A percentile compares a stretch with the other conserved stretches of the same genome.
These are phyloP conservation scores for Marisa cornuarietis DNA, from an alignment of 1,140 invertebrate genomes.

Conservation along the genomic window DNA sequence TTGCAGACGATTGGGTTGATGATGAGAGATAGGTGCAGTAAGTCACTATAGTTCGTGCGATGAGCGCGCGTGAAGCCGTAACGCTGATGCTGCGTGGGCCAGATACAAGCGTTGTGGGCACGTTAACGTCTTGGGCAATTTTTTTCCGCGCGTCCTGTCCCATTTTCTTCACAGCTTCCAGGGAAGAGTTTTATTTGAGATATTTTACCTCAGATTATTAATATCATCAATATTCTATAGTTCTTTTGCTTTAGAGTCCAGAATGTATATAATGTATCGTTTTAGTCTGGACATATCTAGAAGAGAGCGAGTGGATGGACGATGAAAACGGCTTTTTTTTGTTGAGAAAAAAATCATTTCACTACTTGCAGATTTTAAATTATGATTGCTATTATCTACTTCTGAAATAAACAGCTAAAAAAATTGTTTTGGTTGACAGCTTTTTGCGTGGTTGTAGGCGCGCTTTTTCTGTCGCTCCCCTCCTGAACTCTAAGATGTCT, in stretches of 20 bases:
- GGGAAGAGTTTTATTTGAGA: slow-evolving; percentile 4
- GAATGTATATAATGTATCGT: slow-evolving; percentile 11
- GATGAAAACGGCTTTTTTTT: slow-evolving; percentile 3
- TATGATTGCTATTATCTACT: slow-evolving; percentile 21
- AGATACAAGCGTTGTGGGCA: slow-evolving; percentile 9
- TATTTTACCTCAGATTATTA: slow-evolving; percentile 21
- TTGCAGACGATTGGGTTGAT: too few relatives aligned
- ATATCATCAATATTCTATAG: slow-evolving; percentile 9
- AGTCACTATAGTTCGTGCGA: too few relatives aligned
- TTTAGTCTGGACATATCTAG: slow-evolving; percentile 7
- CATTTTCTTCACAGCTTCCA: slow-evolving; percentile 6
- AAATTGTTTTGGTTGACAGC: background rate
- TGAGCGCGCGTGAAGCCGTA: slow-evolving; percentile 7
- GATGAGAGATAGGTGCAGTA: too few relatives aligned
- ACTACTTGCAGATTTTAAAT: slow-evolving; percentile 21
- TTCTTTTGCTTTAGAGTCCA: slow-evolving; percentile 7
- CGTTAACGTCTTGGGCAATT: slow-evolving; percentile 1
- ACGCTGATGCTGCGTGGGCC: background rate
- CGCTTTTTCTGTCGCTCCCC: too few relatives aligned
- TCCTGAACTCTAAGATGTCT: too few relatives aligned
- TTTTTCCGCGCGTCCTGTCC: background rate
- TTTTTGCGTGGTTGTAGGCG: too few relatives aligned
- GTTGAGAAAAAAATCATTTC: slow-evolving; percentile 17
- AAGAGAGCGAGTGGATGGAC: slow-evolving; percentile 11
- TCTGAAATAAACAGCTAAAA: slow-evolving; percentile 17